Percentiles rank a stretch among this genome's conserved stretches.
These are phyloP conservation scores for Apodemia zela DNA, from an alignment of 2,888 invertebrate species.

Conservation along the genomic window DNA sequence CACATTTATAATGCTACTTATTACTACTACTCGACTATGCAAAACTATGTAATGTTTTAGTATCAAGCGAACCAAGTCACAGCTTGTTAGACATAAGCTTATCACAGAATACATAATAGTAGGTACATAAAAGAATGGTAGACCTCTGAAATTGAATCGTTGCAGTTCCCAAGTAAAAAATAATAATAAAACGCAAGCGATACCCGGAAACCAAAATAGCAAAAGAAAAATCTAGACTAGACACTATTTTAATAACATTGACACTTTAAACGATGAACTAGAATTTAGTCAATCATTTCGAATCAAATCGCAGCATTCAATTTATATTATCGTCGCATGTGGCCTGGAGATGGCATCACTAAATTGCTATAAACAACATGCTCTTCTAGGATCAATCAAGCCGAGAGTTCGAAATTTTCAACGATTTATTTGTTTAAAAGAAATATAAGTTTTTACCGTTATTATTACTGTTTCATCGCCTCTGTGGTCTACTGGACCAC, in stretches of 20 bases:
- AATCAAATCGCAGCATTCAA: constrained; percentile 32
- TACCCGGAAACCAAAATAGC: too few species aligned
- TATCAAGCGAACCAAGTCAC: too few species aligned
- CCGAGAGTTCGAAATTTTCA: not conserved
- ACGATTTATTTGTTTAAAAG: not conserved
- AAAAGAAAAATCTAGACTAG: not conserved
- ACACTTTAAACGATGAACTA: constrained; percentile 19
- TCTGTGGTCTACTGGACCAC: too few species aligned
- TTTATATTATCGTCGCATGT: constrained; percentile 36
- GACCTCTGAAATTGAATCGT: too few species aligned
- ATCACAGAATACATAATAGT: too few species aligned
- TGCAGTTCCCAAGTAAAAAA: not conserved
- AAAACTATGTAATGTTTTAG: too few species aligned
- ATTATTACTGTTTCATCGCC: too few species aligned
- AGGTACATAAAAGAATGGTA: too few species aligned
- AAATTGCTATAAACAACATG: constrained; percentile 28
- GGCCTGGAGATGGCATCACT: constrained; percentile 31
- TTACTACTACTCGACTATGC: too few species aligned
- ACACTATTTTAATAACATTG: constrained; percentile 12
- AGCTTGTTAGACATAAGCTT: too few species aligned
- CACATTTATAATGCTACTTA: too few species aligned
- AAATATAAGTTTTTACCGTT: too few species aligned
- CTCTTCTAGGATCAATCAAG: constrained; percentile 13
- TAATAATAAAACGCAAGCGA: not conserved
- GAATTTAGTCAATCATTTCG: constrained; percentile 29